Percentiles rank a stretch among this genome's conserved stretches.
phyloP scores from a whole-genome alignment of 2,113 vertebrate genomes.

The Peromyscus maniculatus region DNA sequence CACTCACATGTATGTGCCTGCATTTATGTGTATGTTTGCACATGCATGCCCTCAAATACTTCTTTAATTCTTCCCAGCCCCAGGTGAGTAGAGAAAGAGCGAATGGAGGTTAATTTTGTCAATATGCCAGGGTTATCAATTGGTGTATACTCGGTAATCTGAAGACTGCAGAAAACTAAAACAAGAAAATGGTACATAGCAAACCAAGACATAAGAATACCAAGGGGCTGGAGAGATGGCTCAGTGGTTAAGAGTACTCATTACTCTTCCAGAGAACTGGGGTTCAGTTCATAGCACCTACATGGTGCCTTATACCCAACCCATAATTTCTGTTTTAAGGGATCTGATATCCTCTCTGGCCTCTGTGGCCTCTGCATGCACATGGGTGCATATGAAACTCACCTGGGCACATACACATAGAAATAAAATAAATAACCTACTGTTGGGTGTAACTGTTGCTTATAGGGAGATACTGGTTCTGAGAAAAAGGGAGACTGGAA shows the following conservation, averaged over 20 bases:
- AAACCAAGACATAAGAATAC: neutral
- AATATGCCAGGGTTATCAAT: neutral
- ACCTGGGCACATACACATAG: neutral
- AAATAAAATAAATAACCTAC: neutral
- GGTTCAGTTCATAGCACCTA: neutral
- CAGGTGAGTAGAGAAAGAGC: neutral
- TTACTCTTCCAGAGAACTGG: neutral
- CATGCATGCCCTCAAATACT: neutral
- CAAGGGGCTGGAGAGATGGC: neutral
- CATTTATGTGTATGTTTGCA: neutral
- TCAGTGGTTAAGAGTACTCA: neutral
- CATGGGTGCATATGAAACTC: neutral
- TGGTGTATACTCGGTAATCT: neutral
- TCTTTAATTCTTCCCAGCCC: neutral
- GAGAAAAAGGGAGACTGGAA: conserved; percentile 74
- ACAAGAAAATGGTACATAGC: neutral
- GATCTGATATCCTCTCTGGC: neutral
- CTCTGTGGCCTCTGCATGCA: neutral
- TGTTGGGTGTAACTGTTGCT: conserved; percentile 56
- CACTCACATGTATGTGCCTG: neutral
- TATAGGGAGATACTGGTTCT: conserved; percentile 70
- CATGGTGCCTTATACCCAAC: neutral
- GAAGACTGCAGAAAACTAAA: neutral
- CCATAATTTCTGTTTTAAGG: neutral
- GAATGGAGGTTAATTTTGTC: neutral